These are phyloP conservation scores for Diarsia mendica DNA, from an alignment of 2,888 invertebrate genomes.

Conservation along the genomic window DNA sequence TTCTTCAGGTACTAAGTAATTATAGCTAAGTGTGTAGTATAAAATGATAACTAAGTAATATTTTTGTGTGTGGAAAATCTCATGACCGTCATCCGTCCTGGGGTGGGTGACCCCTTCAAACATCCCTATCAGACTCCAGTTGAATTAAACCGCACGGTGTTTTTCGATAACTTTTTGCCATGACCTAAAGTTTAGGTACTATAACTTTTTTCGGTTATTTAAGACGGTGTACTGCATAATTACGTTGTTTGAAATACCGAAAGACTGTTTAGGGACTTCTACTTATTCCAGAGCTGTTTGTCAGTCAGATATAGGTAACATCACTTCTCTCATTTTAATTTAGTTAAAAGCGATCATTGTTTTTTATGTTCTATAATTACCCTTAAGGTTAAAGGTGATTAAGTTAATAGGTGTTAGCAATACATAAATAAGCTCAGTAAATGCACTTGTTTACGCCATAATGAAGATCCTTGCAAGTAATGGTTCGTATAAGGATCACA, in stretches of 20 bases:
- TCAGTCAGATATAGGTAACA: neutral
- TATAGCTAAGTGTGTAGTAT: neutral
- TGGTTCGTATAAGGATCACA: conserved; percentile 17
- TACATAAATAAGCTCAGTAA: conserved; percentile 1
- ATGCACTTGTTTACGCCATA: conserved; percentile 1
- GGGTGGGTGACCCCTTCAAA: neutral
- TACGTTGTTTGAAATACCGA: neutral
- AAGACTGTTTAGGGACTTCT: neutral
- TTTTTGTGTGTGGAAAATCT: neutral
- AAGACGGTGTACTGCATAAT: neutral
- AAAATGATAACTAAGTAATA: neutral
- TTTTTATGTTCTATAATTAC: neutral
- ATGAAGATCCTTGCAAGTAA: conserved; percentile 24
- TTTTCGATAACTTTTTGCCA: neutral
- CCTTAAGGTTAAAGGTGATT: neutral
- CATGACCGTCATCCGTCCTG: neutral
- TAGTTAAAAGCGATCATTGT: neutral
- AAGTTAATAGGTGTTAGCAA: conserved; percentile 1
- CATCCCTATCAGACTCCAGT: neutral
- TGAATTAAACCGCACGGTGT: neutral
- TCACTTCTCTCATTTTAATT: neutral
- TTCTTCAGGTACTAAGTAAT: neutral
- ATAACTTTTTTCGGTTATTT: neutral
- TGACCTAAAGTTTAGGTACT: no score
- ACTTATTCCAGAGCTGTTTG: neutral